phyloP scores from a whole-genome alignment of 2,888 invertebrate species.

The Catocala sponsa region DNA sequence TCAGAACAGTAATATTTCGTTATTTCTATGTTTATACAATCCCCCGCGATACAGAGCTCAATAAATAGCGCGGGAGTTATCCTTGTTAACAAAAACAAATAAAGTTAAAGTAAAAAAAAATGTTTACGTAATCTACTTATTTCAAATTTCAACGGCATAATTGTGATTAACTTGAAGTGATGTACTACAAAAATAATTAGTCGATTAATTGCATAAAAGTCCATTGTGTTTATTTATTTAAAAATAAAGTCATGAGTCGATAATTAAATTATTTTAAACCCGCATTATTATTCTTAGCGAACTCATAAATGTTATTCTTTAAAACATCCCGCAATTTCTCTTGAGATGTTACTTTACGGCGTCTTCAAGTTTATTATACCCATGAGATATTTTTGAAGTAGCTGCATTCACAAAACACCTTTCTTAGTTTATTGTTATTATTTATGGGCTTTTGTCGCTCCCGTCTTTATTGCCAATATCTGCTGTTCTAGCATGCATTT shows the following conservation, averaged over 20 bases:
- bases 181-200: neutral
- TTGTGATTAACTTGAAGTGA: no score
- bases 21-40: no score
- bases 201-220: neutral
- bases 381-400: slow-evolving; percentile 42
- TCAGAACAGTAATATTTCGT: no score
- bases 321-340: slow-evolving; percentile 44
- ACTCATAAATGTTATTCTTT: slow-evolving; percentile 38
- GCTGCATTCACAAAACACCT: slow-evolving; percentile 40
- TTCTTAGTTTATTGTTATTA: slow-evolving; percentile 47
- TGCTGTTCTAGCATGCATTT: neutral
- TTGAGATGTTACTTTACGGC: slow-evolving; percentile 39
- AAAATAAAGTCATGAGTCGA: slow-evolving; percentile 5
- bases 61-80: no score
- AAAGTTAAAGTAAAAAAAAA: no score
- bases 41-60: no score
- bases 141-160: no score
- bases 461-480: slow-evolving; percentile 30
- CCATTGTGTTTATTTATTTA: slow-evolving; percentile 7
- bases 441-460: slow-evolving; percentile 35
- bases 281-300: slow-evolving; percentile 33
- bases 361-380: slow-evolving; percentile 45
- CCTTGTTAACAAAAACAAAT: no score
- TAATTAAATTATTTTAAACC: slow-evolving; percentile 19
- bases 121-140: no score